Conservation (phyloP, 2,113 vertebrate species). For the Heteronetta atricapilla region DNA sequence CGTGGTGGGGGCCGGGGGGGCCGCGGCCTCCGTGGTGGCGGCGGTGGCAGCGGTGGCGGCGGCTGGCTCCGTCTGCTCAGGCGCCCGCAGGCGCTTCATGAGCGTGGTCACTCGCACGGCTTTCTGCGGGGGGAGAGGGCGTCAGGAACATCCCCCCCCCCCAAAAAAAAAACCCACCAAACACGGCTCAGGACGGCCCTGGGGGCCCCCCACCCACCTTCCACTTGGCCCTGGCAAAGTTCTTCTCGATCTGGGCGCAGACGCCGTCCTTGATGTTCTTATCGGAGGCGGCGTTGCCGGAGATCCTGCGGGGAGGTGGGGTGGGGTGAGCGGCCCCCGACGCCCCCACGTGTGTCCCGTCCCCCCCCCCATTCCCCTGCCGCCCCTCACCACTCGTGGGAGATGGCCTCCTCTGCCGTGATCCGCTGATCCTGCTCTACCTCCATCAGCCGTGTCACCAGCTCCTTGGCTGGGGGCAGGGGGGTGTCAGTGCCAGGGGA, state of each 20-base stretch:
- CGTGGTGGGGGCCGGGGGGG: not conserved
- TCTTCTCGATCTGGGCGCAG: constrained; percentile 98
- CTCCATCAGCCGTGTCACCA: constrained; percentile 95
- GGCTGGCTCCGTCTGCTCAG: constrained; percentile 80
- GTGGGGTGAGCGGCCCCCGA: not conserved
- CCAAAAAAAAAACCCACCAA: not conserved
- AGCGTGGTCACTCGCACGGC: constrained; percentile 96
- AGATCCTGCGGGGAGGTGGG: constrained; percentile 82
- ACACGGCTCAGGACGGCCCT: not conserved
- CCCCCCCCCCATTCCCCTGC: rapidly evolving
- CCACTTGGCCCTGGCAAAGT: constrained; percentile 98
- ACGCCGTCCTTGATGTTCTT: constrained; percentile 98
- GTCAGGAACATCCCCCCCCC: not conserved
- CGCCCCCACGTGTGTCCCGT: no score
- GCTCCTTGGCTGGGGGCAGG: constrained; percentile 80
- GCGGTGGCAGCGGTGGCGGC: not conserved
- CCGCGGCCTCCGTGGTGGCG: not conserved
- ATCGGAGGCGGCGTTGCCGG: constrained; percentile 95
- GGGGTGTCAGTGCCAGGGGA: not conserved
- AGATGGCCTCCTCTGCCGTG: constrained; percentile 95
- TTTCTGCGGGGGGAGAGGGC: constrained; percentile 81
- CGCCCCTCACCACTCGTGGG: constrained; percentile 88
- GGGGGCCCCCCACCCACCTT: constrained; percentile 80
- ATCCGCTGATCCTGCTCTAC: constrained; percentile 97
- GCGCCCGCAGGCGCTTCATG: constrained; percentile 93